phyloP scores from a whole-genome alignment of 2,888 invertebrate species.

The Meganola albula region DNA sequence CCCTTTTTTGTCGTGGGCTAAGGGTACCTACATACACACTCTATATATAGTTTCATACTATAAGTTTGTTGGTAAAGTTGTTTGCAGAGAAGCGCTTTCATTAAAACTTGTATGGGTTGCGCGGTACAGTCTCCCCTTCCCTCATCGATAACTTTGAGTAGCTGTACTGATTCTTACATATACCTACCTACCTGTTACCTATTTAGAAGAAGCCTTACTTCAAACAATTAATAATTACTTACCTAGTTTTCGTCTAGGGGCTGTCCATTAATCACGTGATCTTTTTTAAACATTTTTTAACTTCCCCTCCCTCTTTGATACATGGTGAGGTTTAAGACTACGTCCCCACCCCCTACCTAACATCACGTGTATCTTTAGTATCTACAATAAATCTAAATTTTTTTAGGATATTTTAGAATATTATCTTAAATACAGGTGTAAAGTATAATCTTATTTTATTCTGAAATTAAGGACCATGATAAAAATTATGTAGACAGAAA shows the following conservation, averaged over 20 bases:
- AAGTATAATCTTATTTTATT: background rate
- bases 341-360: background rate
- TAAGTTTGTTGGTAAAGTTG: too few relatives aligned
- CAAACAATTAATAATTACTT: too few relatives aligned
- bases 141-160: slow-evolving; percentile 20
- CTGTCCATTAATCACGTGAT: background rate
- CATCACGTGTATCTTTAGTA: background rate
- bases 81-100: slow-evolving; percentile 55
- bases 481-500: too few relatives aligned
- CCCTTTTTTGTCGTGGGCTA: too few relatives aligned
- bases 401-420: background rate
- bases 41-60: too few relatives aligned
- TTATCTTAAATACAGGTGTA: background rate
- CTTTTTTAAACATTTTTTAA: too few relatives aligned
- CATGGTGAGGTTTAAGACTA: background rate
- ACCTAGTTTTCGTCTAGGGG: too few relatives aligned
- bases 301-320: background rate
- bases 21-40: too few relatives aligned
- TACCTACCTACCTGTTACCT: too few relatives aligned
- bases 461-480: background rate
- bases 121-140: slow-evolving; percentile 26
- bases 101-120: slow-evolving; percentile 67
- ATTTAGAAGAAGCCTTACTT: too few relatives aligned
- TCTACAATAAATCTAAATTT: background rate
- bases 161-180: slow-evolving; percentile 6